Base-by-base conservation (phyloP, 1,140 invertebrate genomes). In the Sipha flava region DNA sequence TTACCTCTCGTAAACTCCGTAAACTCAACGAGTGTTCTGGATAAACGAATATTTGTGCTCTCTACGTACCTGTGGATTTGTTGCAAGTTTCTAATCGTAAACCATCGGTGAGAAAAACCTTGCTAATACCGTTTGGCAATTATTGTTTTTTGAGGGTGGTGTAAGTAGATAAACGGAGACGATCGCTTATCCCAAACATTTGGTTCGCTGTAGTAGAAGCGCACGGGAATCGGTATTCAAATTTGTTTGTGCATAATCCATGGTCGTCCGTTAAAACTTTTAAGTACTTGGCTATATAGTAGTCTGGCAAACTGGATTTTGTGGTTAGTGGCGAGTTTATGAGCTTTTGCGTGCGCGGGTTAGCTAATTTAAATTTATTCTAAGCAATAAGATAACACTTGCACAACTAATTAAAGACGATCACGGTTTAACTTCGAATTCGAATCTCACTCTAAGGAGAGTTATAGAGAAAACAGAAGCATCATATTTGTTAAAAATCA, bases 291-390 rank as follows among this genome's bases (percentile, higher is more conserved):
- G n/a, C n/a, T n/a, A n/a, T 4, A 18, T 23, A 26, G 18, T 37
- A 43, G 66, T 45, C 66, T 45, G 12, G 40, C 66, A 45, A 40
- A 66, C 62, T 40, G 14, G 40, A 68, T 45, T 68, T 68, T 23
- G 40, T 16, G 66, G 37, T 68, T 43, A 43, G 10, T 16, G 9
- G 23, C 23, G 40, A 29, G 40, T 26, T 68, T 37, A 68, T 29
- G 66, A 68, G 23, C 66, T 68, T 45, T 68, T 18, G 34, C 62
- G 34, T 66, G 62, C 62, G n/a, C 21, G 34, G 62, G 62, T 66
- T 66, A 66, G 23, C 43, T 68, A 68, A 68, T 68, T 68, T 43
- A 45, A 68, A 68, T 68, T 68, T 68, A 47, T 45, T 68, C 66
- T 68, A 45, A 18, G 21, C 40, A 26, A 18, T 29, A 26, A 18